Percentiles rank a stretch among this genome's conserved stretches.
Evolutionary conservation across 2,113 vertebrate species (phyloP).

Genomic region (Bubo scandiacus): DNA sequence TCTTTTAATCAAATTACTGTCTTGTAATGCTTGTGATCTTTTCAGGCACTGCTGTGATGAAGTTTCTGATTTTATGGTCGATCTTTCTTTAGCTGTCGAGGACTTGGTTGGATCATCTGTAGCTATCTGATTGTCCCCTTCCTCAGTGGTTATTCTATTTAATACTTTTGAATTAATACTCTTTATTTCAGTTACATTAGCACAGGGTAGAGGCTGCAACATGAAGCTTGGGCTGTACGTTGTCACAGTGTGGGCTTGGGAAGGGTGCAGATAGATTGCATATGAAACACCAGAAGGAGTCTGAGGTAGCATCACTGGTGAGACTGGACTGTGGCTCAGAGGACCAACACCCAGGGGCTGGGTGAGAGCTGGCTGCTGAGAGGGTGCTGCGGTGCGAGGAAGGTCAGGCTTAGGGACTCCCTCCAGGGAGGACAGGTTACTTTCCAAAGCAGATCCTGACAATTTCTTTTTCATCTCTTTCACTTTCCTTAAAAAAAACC

Average conservation of each 20-base stretch:
- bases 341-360: constrained; percentile 66
- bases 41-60: constrained; percentile 69
- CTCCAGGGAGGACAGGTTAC: background rate
- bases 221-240: constrained; percentile 77
- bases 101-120: background rate
- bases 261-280: constrained; percentile 83
- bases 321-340: constrained; percentile 67
- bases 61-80: constrained; percentile 30
- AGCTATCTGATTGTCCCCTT: background rate
- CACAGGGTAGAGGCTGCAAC: constrained; percentile 80
- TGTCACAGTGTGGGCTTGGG: constrained; percentile 73
- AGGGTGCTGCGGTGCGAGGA: background rate
- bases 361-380: constrained; percentile 35
- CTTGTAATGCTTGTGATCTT: constrained; percentile 61
- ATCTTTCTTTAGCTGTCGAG: constrained; percentile 8
- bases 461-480: constrained; percentile 43
- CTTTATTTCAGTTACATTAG: constrained; percentile 62
- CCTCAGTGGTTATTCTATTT: background rate
- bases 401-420: background rate
- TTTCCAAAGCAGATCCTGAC: constrained; percentile 8
- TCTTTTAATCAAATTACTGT: constrained; percentile 75
- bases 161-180: background rate
- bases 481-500: constrained; percentile 65
- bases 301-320: constrained; percentile 82
- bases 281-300: constrained; percentile 74